phyloP scores from a whole-genome alignment of 2,797 vertebrate species.

The Schizothorax lantsangensis region DNA sequence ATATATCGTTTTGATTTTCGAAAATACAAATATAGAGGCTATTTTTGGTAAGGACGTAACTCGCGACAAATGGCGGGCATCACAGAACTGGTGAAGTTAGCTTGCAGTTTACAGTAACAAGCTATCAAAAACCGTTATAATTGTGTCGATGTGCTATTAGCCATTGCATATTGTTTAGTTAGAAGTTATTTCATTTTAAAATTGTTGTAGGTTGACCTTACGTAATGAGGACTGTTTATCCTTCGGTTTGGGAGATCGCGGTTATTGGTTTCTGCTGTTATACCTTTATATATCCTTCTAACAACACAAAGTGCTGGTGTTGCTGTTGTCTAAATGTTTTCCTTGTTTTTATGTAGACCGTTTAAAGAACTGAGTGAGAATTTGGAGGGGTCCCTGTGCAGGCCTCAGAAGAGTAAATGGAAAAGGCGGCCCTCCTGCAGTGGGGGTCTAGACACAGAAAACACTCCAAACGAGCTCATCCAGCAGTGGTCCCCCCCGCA shows the following conservation, averaged over 20 bases:
- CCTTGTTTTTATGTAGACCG: slow-evolving; percentile 63
- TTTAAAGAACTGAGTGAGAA: slow-evolving; percentile 82
- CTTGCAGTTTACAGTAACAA: neutral
- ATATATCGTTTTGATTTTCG: neutral
- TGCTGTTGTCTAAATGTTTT: neutral
- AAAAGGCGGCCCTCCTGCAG: slow-evolving; percentile 66
- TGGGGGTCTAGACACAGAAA: slow-evolving; percentile 80
- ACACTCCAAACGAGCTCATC: slow-evolving; percentile 83
- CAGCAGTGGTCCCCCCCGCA: slow-evolving; percentile 75
- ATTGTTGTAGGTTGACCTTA: neutral
- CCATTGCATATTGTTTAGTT: no score
- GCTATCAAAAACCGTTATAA: neutral
- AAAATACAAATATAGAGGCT: neutral
- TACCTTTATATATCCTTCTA: no score
- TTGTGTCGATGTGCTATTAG: neutral
- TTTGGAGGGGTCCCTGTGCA: slow-evolving; percentile 75
- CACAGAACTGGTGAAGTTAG: neutral
- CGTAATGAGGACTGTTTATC: neutral
- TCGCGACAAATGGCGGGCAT: slow-evolving; percentile 55
- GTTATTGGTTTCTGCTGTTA: neutral
- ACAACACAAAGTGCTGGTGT: neutral
- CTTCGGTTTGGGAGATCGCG: neutral
- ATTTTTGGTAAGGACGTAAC: neutral
- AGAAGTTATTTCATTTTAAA: neutral
- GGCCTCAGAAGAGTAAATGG: slow-evolving; percentile 74